Evolutionary conservation across 2,888 invertebrate genomes (phyloP).

Genomic region (Rhorus exstirpatorius): DNA sequence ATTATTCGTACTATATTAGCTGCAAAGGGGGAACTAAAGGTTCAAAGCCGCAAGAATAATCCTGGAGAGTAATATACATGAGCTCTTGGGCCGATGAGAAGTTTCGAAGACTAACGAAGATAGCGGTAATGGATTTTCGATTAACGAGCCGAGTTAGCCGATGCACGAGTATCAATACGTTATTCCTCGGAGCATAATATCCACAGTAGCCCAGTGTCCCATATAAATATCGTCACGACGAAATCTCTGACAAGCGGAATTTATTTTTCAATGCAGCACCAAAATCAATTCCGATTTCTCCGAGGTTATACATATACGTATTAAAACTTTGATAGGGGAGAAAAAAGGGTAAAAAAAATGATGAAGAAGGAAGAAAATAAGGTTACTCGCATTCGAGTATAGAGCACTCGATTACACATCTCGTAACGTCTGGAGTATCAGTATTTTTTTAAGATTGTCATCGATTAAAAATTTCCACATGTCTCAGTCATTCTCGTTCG

Average conservation of each 20-base stretch:
- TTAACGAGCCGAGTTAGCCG: slow-evolving; percentile 74
- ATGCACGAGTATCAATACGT: slow-evolving; percentile 37
- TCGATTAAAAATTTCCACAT: background rate
- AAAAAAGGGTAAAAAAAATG: background rate
- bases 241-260: slow-evolving; percentile 37
- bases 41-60: slow-evolving; percentile 45
- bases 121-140: slow-evolving; percentile 83
- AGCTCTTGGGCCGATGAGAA: slow-evolving; percentile 53
- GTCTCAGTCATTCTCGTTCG: background rate
- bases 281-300: slow-evolving; percentile 1
- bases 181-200: slow-evolving; percentile 29
- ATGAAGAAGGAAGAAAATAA: background rate
- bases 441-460: background rate
- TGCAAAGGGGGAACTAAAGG: slow-evolving; percentile 14
- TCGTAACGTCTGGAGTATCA: background rate
- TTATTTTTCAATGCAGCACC: slow-evolving; percentile 40
- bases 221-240: slow-evolving; percentile 25
- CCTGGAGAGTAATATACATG: slow-evolving; percentile 57
- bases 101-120: slow-evolving; percentile 76
- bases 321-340: background rate
- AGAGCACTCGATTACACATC: background rate
- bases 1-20: slow-evolving; percentile 56
- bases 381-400: background rate
- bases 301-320: background rate
- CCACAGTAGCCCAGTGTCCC: slow-evolving; percentile 35